Evolutionary conservation across 2,888 invertebrate species (phyloP), one percentile per base, ranked within the genome.

Genomic region (Doris montereyensis): DNA sequence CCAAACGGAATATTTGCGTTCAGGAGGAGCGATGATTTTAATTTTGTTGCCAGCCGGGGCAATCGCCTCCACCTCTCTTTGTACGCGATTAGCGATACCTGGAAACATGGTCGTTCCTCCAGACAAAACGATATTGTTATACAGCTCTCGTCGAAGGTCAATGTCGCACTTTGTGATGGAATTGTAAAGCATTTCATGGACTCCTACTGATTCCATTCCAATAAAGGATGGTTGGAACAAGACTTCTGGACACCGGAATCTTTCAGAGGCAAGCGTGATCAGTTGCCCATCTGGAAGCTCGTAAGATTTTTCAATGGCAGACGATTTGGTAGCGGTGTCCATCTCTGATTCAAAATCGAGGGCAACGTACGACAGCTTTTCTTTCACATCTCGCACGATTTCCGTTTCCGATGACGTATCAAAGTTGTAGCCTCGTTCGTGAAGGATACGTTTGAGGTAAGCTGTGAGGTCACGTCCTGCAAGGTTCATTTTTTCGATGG

Each of bases 91-190:
- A 87, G 97, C 97, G 92, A 97, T 97, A 94, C 97, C 96, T 84
- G 97, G 97, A 93, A 96, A 97, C 97, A 97, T 97, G 92, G 97
- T 97, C 93, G 96, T 96, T 90, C 97, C 97, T 86, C 97, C 97
- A 84, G 96, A 96, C 88, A 97, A 94, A 92, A 97, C 96, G 87
- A 95, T 91, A 88, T 92, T 92, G 82, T 90, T 97, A 78, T 90
- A 90, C 84, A 91, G 85, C 84, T 90, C 90, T 83, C 89, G 90
- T 81, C 90, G 86, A 83, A 91, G 90, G 83, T 90, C 90, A 62
- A 86, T 86, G 81, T 87, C 88, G 81, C 88, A 88, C 82, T 88
- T 88, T 87, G 87, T 88, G 84, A 88, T 87, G 80, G 87, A 87
- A 84, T 87, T 87, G 84, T 85, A 88, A 32, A 86, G 84, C 35